These are phyloP conservation scores for Pygoscelis antarcticus DNA, from an alignment of 2,113 vertebrate genomes.

Conservation along the genomic window DNA sequence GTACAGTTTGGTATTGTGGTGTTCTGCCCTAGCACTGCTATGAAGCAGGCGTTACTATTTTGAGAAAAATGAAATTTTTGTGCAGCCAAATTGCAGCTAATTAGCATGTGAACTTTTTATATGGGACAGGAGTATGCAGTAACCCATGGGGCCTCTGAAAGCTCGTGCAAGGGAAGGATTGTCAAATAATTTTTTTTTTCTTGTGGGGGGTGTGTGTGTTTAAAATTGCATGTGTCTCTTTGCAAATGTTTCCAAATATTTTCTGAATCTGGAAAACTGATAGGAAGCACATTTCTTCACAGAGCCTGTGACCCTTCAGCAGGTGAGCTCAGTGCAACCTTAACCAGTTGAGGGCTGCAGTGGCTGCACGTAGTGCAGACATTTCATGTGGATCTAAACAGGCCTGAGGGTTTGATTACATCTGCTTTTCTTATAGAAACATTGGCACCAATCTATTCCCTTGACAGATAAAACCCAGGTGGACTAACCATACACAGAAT, in stretches of 20 bases:
- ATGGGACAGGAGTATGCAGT: neutral
- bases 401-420: neutral
- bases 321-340: neutral
- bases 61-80: neutral
- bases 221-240: neutral
- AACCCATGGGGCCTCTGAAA: neutral
- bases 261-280: neutral
- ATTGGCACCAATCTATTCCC: neutral
- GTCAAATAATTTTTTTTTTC: neutral
- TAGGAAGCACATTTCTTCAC: neutral
- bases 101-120: neutral
- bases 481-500: neutral
- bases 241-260: neutral
- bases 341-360: neutral
- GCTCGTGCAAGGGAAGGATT: neutral
- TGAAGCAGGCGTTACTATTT: neutral
- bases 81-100: neutral
- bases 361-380: neutral
- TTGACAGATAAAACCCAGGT: neutral
- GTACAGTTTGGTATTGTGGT: neutral
- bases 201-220: neutral
- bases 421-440: neutral
- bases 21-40: neutral
- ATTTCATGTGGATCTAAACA: neutral
- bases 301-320: fast-evolving